Conservation (phyloP, 2,113 vertebrate species). For the Pterocles burchelli region DNA sequence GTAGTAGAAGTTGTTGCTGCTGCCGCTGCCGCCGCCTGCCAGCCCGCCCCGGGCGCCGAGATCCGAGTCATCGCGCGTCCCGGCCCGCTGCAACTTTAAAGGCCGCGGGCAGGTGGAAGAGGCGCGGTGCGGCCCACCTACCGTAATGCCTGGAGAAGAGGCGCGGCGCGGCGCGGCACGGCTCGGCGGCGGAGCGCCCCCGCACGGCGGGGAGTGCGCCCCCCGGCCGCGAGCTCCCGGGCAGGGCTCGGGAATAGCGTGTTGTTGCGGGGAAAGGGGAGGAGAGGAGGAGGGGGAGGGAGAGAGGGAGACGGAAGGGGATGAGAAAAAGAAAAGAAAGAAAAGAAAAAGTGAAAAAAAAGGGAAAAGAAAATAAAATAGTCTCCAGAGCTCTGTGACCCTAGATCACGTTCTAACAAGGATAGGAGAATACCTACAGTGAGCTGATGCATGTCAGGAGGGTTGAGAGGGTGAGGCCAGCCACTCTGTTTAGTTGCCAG, state of each 20-base stretch:
- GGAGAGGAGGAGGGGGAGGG: too few species aligned
- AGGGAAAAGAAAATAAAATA: background rate
- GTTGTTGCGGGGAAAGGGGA: fast-evolving
- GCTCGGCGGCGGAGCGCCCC: background rate
- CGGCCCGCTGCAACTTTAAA: constrained; percentile 72
- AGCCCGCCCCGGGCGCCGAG: background rate
- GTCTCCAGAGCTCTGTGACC: background rate
- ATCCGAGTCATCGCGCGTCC: constrained; percentile 22
- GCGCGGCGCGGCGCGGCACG: background rate
- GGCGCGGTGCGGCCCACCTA: constrained; percentile 68
- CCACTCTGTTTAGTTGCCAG: fast-evolving
- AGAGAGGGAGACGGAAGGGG: background rate
- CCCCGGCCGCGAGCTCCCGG: too few species aligned
- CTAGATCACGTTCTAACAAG: background rate
- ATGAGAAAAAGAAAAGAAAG: background rate
- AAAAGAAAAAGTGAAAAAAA: too few species aligned
- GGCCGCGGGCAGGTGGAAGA: constrained; percentile 72
- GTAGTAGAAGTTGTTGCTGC: too few species aligned
- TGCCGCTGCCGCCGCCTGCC: background rate
- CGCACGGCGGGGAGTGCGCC: background rate
- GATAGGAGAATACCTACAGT: fast-evolving
- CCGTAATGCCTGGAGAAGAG: constrained; percentile 61
- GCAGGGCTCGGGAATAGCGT: fast-evolving
- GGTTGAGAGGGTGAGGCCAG: background rate
- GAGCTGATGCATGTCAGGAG: fast-evolving